phyloP scores from a whole-genome alignment of 2,113 vertebrate genomes.

The Sapajus apella region DNA sequence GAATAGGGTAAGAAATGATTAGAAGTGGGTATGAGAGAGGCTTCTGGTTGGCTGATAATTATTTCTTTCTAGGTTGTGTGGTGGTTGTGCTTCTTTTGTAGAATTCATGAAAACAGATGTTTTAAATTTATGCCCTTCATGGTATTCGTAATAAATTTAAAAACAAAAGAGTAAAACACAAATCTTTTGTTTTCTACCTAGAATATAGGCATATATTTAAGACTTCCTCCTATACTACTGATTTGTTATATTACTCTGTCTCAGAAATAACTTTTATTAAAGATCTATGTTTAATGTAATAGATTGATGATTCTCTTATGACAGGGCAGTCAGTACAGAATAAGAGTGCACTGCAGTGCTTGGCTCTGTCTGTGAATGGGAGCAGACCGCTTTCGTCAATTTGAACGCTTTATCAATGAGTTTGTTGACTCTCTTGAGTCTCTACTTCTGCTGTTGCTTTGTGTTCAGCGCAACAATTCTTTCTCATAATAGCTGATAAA shows the following conservation, averaged over 20 bases:
- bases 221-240: background rate
- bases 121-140: background rate
- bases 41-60: background rate
- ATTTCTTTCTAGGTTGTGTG: background rate
- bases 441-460: background rate
- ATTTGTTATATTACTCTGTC: background rate
- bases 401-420: background rate
- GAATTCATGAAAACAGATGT: background rate
- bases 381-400: background rate
- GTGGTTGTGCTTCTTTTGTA: background rate
- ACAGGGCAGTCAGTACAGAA: background rate
- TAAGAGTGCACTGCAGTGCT: background rate
- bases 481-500: background rate
- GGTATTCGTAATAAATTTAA: background rate
- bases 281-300: background rate
- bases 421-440: background rate
- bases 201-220: background rate
- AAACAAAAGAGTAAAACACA: background rate
- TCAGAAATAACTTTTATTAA: background rate
- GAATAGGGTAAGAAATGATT: background rate
- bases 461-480: background rate
- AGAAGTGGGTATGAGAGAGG: background rate
- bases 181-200: background rate
- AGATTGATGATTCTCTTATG: background rate
- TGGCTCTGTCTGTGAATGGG: background rate